Evolutionary conservation across 2,888 invertebrate species (phyloP).

Genomic region (Perithous albicinctus): DNA sequence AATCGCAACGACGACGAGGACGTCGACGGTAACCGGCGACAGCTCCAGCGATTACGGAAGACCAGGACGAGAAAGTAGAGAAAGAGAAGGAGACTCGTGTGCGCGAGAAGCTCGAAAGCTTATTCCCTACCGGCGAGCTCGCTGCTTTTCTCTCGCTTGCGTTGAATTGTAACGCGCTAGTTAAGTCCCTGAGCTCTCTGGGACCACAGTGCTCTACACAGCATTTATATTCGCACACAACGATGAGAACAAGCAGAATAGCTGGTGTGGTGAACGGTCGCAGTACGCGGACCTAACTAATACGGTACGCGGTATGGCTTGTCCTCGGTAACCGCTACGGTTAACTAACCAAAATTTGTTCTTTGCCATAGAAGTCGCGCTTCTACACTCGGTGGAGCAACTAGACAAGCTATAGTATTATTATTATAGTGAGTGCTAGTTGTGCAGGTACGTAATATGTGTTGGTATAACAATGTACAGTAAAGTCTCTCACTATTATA

Average conservation of each 20-base stretch:
- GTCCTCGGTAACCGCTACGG: constrained; percentile 45
- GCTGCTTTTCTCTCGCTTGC: constrained; percentile 29
- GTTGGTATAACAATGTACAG: constrained; percentile 38
- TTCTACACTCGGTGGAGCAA: constrained; percentile 23
- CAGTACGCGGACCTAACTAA: constrained; percentile 44
- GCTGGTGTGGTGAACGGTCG: neutral
- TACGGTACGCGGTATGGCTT: constrained; percentile 16
- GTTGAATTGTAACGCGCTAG: constrained; percentile 30
- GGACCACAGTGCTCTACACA: constrained; percentile 1
- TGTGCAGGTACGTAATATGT: constrained; percentile 47
- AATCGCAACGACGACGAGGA: constrained; percentile 53
- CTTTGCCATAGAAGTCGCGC: constrained; percentile 56
- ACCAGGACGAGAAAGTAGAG: constrained; percentile 23
- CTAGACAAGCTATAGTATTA: constrained; percentile 50
- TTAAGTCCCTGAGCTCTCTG: constrained; percentile 12
- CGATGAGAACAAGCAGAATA: neutral
- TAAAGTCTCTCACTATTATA: constrained; percentile 35
- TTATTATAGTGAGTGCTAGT: constrained; percentile 45
- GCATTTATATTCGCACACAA: constrained; percentile 24
- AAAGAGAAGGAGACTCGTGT: constrained; percentile 14
- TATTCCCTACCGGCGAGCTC: constrained; percentile 30
- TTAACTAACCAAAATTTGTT: constrained; percentile 65
- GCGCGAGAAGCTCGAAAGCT: constrained; percentile 28
- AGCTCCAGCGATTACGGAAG: constrained; percentile 47
- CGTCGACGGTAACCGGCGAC: constrained; percentile 64